Percentiles rank a stretch among this genome's conserved stretches.
Conservation (phyloP, 1,140 invertebrate genomes). For the Drosophila lacertosa region DNA sequence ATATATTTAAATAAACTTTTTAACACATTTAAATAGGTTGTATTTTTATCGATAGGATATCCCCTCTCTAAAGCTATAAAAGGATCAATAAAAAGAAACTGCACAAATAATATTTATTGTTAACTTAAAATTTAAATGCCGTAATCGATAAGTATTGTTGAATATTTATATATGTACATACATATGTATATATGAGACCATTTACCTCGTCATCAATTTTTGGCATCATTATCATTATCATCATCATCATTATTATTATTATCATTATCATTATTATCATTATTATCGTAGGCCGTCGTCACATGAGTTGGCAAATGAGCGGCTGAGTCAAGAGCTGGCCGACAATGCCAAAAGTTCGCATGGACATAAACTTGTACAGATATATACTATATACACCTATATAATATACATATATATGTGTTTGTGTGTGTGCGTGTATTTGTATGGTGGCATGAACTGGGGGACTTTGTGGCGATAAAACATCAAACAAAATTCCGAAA, state of each 20-base stretch:
- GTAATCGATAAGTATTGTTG: constrained; percentile 3
- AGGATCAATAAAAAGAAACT: no score
- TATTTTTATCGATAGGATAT: no score
- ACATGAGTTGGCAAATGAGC: constrained; percentile 46
- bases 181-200: constrained; percentile 6
- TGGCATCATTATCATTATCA: constrained; percentile 20
- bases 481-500: constrained; percentile 84
- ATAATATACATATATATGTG: background rate
- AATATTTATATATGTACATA: background rate
- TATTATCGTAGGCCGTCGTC: constrained; percentile 31
- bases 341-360: constrained; percentile 50
- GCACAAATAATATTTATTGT: no score
- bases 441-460: constrained; percentile 46
- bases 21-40: no score
- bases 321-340: constrained; percentile 37
- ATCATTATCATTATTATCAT: constrained; percentile 22
- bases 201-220: constrained; percentile 33
- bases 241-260: constrained; percentile 17
- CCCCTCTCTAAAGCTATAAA: background rate
- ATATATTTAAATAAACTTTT: no score
- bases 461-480: constrained; percentile 72
- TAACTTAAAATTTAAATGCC: background rate
- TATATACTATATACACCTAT: background rate
- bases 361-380: constrained; percentile 32
- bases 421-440: constrained; percentile 35